Evolutionary conservation across 2,113 vertebrate genomes (phyloP).

Genomic region (Mobula birostris): DNA sequence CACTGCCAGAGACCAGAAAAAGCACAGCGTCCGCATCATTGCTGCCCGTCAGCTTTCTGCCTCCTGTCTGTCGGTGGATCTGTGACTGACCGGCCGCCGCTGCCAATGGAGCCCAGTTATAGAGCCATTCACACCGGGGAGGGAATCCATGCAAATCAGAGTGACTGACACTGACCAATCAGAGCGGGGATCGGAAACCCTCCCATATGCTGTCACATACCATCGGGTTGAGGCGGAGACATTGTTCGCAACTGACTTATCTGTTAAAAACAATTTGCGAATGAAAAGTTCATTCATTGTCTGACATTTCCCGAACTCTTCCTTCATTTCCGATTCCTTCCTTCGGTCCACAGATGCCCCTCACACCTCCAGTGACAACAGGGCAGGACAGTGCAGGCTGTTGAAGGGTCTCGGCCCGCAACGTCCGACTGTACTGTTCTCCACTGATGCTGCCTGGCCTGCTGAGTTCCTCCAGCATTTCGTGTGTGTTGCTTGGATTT

Average conservation of each 20-base stretch:
- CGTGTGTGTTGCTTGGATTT: no score
- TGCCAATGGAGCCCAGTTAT: conserved; percentile 2
- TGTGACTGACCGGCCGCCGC: background rate
- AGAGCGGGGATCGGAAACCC: background rate
- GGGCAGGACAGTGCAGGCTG: no score
- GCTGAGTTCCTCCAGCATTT: no score
- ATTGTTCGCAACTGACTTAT: background rate
- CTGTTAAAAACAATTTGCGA: no score
- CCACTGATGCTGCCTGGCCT: no score
- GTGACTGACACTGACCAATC: background rate
- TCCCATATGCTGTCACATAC: background rate
- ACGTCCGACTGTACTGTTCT: no score
- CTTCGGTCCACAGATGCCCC: background rate
- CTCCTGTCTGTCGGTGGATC: background rate
- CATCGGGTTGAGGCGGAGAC: background rate
- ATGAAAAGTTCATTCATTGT: background rate
- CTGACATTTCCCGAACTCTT: background rate
- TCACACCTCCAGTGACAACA: background rate
- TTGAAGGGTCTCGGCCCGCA: no score
- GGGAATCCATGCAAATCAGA: background rate
- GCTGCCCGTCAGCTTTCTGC: background rate
- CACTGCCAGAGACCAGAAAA: conserved; percentile 9
- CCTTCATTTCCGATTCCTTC: background rate
- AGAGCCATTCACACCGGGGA: background rate
- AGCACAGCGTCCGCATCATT: background rate